phyloP scores from a whole-genome alignment of 2,113 vertebrate species.

The Scomber japonicus region DNA sequence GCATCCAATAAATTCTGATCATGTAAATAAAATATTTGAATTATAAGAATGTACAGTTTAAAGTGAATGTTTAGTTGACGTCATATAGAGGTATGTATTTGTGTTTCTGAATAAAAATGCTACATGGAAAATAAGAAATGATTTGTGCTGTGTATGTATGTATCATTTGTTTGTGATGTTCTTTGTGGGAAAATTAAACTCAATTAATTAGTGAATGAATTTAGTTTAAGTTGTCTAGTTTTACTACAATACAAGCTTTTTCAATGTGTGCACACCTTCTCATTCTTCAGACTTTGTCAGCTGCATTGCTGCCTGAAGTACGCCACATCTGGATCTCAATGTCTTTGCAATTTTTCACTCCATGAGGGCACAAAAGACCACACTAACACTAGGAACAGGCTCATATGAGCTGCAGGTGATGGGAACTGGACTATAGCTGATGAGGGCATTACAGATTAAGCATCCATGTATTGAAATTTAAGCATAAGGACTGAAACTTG shows the following conservation, averaged over 20 bases:
- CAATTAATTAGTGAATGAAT: neutral
- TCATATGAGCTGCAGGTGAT: slow-evolving; percentile 50
- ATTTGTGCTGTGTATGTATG: slow-evolving; percentile 10
- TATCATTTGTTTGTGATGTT: neutral
- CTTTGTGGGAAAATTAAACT: neutral
- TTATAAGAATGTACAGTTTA: slow-evolving; percentile 59
- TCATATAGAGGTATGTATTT: slow-evolving; percentile 48
- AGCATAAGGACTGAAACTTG: slow-evolving; percentile 82
- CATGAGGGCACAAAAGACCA: slow-evolving; percentile 48
- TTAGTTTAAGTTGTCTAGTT: slow-evolving; percentile 28
- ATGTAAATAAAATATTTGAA: slow-evolving; percentile 45
- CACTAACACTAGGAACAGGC: slow-evolving; percentile 19
- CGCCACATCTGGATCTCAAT: slow-evolving; percentile 43
- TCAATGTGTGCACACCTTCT: slow-evolving; percentile 40
- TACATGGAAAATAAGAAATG: slow-evolving; percentile 32
- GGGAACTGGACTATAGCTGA: slow-evolving; percentile 54
- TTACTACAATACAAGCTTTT: slow-evolving; percentile 40
- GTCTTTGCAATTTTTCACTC: slow-evolving; percentile 74
- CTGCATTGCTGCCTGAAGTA: slow-evolving; percentile 11
- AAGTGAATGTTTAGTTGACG: slow-evolving; percentile 56
- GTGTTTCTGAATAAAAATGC: slow-evolving; percentile 74
- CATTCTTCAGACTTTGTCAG: slow-evolving; percentile 72
- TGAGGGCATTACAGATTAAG: slow-evolving; percentile 68
- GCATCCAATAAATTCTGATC: slow-evolving; percentile 41
- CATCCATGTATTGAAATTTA: slow-evolving; percentile 81